phyloP scores from a whole-genome alignment of 2,797 vertebrate species.

The Scomberomorus guttatus region DNA sequence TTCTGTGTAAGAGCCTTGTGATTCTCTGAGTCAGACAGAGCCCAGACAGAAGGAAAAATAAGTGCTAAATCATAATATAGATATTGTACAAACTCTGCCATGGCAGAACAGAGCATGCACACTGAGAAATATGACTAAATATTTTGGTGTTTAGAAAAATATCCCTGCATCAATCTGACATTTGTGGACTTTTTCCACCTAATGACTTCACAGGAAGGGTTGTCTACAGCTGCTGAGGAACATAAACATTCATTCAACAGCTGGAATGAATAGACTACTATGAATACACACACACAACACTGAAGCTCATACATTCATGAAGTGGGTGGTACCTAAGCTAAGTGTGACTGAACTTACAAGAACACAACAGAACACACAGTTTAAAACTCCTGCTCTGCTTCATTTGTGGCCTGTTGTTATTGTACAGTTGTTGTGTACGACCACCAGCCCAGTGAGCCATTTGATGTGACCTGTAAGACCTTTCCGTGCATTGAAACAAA shows the following conservation, averaged over 20 bases:
- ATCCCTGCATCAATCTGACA: slow-evolving; percentile 46
- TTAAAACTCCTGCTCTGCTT: slow-evolving; percentile 34
- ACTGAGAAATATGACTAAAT: slow-evolving; percentile 8
- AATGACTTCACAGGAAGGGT: slow-evolving; percentile 63
- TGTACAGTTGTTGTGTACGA: slow-evolving; percentile 27
- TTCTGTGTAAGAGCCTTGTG: slow-evolving; percentile 59
- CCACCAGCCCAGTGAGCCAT: slow-evolving; percentile 17
- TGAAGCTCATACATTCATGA: slow-evolving; percentile 34
- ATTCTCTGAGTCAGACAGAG: slow-evolving; percentile 55
- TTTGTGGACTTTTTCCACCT: slow-evolving; percentile 47
- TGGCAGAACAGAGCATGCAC: neutral
- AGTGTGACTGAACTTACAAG: slow-evolving; percentile 25
- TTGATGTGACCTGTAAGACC: slow-evolving; percentile 43
- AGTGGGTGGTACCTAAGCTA: slow-evolving; percentile 47
- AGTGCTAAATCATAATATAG: slow-evolving; percentile 15
- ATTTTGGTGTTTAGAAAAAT: slow-evolving; percentile 38
- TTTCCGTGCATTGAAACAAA: slow-evolving; percentile 45
- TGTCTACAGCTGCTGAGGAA: slow-evolving; percentile 54
- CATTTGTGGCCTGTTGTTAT: neutral
- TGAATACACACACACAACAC: slow-evolving; percentile 45
- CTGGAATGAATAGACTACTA: slow-evolving; percentile 71
- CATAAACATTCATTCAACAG: slow-evolving; percentile 63
- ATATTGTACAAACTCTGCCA: slow-evolving; percentile 6
- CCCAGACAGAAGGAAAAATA: slow-evolving; percentile 43
- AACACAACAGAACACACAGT: slow-evolving; percentile 33